A percentile compares a stretch with the other conserved stretches of the same genome.
Evolutionary conservation across 2,113 vertebrate species (phyloP).

Genomic region (Bubo scandiacus): DNA sequence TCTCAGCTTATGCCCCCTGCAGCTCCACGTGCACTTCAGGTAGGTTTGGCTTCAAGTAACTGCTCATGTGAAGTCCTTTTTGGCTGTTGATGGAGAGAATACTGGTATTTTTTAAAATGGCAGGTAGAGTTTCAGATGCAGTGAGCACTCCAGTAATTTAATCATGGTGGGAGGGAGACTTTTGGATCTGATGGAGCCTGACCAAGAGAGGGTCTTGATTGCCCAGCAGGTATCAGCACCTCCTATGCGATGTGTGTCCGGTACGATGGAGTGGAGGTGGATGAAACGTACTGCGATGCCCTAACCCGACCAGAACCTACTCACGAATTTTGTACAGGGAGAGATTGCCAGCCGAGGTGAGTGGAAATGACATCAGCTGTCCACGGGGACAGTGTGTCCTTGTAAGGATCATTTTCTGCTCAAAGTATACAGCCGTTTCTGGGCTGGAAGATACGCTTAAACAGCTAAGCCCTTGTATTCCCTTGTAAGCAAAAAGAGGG

Average conservation of each 20-base stretch:
- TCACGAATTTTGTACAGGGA: conserved; percentile 86
- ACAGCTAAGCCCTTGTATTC: background rate
- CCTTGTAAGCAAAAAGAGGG: background rate
- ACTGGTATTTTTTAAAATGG: background rate
- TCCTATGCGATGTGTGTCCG: conserved; percentile 84
- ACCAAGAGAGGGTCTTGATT: background rate
- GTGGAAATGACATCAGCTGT: background rate
- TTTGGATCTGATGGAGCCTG: background rate
- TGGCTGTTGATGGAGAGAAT: background rate
- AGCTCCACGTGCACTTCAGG: conserved; percentile 91
- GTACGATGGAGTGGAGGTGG: conserved; percentile 85
- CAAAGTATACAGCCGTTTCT: background rate
- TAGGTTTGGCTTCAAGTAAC: conserved; percentile 50
- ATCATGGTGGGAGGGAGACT: background rate
- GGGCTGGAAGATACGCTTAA: background rate
- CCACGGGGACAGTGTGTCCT: accelerated
- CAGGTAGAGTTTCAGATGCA: background rate
- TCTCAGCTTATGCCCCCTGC: conserved; percentile 89
- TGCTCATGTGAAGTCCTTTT: accelerated
- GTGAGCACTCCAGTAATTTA: background rate
- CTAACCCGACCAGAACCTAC: conserved; percentile 85
- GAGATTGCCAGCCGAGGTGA: conserved; percentile 87
- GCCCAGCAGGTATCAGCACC: conserved; percentile 78
- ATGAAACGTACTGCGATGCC: conserved; percentile 84
- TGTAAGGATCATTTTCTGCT: background rate